Evolutionary conservation across 2,797 vertebrate species (phyloP).

Genomic region (Sphenodon punctatus): DNA sequence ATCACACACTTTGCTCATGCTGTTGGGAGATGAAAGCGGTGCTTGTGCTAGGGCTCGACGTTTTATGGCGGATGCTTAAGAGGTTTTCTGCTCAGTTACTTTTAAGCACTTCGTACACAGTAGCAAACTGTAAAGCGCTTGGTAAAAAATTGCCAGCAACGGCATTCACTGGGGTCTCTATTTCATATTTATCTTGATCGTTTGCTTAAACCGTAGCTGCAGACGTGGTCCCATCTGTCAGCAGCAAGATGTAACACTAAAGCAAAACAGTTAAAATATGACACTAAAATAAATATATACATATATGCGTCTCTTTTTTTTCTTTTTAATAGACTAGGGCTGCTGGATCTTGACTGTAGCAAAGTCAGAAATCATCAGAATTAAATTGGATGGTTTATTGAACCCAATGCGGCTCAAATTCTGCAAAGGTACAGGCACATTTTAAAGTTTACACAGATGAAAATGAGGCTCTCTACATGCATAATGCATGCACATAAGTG

Average conservation of each 20-base stretch:
- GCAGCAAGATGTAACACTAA: background rate
- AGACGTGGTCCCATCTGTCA: background rate
- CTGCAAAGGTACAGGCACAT: background rate
- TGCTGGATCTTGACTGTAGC: background rate
- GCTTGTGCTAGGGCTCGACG: background rate
- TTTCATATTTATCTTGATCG: background rate
- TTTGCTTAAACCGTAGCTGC: background rate
- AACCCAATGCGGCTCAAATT: fast-evolving
- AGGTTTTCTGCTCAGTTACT: background rate
- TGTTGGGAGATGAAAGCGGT: fast-evolving
- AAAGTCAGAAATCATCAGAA: too few relatives aligned
- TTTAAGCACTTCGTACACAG: background rate
- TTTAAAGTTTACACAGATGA: background rate
- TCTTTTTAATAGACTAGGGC: background rate
- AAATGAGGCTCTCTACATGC: fast-evolving
- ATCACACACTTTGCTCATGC: background rate
- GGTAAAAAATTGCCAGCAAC: background rate
- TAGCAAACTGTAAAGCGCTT: background rate
- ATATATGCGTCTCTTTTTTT: too few relatives aligned
- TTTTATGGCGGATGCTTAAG: background rate
- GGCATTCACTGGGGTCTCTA: background rate
- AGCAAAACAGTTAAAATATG: conserved; percentile 12
- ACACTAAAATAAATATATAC: conserved; percentile 18
- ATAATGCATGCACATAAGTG: background rate
- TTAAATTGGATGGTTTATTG: conserved; percentile 17